A percentile compares a stretch with the other conserved stretches of the same genome.
Evolutionary conservation across 2,113 vertebrate genomes (phyloP).

Genomic region (Gobiocypris rarus): DNA sequence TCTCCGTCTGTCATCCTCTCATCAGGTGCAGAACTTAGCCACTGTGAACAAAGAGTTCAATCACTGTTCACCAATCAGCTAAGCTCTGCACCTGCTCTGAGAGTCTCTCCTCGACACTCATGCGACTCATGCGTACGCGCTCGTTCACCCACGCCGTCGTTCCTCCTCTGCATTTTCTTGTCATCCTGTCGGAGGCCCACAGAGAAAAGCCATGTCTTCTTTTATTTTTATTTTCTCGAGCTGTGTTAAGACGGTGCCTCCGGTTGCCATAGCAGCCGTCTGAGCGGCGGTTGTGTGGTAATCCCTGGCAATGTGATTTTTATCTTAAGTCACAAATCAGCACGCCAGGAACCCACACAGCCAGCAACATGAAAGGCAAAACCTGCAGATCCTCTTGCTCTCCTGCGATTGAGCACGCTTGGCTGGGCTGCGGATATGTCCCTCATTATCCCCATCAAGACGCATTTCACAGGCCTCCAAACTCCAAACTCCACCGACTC

Average conservation of each 20-base stretch:
- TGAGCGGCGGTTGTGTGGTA: constrained; percentile 93
- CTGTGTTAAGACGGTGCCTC: constrained; percentile 55
- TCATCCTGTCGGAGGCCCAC: constrained; percentile 51
- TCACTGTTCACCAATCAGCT: constrained; percentile 99
- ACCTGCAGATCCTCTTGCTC: constrained; percentile 47
- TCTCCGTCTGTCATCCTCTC: constrained; percentile 78
- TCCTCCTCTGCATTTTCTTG: constrained; percentile 47
- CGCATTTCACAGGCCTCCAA: constrained; percentile 73
- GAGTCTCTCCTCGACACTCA: constrained; percentile 76
- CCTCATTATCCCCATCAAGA: constrained; percentile 79
- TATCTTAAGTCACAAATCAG: constrained; percentile 99
- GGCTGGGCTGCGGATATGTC: constrained; percentile 75
- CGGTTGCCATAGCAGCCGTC: constrained; percentile 82
- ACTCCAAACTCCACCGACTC: constrained; percentile 50
- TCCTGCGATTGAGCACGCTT: constrained; percentile 67
- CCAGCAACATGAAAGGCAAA: constrained; percentile 81
- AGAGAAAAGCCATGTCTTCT: constrained; percentile 63
- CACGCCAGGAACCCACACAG: constrained; percentile 99
- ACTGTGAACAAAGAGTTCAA: constrained; percentile 99
- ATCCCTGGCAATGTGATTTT: constrained; percentile 99
- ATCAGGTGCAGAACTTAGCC: constrained; percentile 99
- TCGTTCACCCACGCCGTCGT: constrained; percentile 13
- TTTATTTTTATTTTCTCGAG: constrained; percentile 53
- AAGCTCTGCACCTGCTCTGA: constrained; percentile 98
- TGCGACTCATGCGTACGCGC: constrained; percentile 32